Evolutionary conservation across 2,888 invertebrate species (phyloP).

Genomic region (Bhutanitis thaidina): DNA sequence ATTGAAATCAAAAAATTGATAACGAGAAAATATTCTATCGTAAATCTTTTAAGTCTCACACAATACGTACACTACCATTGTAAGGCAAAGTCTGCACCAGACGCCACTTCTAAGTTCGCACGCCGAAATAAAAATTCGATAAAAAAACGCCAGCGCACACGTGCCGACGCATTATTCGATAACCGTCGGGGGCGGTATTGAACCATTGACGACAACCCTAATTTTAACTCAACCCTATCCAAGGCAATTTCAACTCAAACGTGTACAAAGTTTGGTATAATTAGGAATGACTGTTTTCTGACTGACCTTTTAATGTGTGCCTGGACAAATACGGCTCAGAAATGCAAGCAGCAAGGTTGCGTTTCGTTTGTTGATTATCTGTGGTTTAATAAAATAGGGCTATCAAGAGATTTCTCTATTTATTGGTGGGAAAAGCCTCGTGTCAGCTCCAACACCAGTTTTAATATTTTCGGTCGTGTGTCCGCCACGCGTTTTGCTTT

Average conservation of each 20-base stretch:
- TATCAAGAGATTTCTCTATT: slow-evolving; percentile 66
- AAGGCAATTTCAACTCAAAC: slow-evolving; percentile 32
- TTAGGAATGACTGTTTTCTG: slow-evolving; percentile 21
- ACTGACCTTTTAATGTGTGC: not conserved
- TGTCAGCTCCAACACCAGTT: slow-evolving; percentile 79
- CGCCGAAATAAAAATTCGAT: slow-evolving; percentile 66
- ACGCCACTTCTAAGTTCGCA: slow-evolving; percentile 70
- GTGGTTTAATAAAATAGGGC: slow-evolving; percentile 45
- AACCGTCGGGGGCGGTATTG: slow-evolving; percentile 77
- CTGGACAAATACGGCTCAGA: slow-evolving; percentile 19
- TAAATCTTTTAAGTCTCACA: slow-evolving; percentile 24
- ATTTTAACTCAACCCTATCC: slow-evolving; percentile 35
- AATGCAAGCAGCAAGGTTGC: slow-evolving; percentile 15
- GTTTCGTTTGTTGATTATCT: slow-evolving; percentile 23
- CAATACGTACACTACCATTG: slow-evolving; percentile 42
- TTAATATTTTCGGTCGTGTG: slow-evolving; percentile 75
- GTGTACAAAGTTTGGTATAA: slow-evolving; percentile 17
- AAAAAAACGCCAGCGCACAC: slow-evolving; percentile 63
- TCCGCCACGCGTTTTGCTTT: slow-evolving; percentile 61
- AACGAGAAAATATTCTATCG: slow-evolving; percentile 9
- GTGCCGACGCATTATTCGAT: slow-evolving; percentile 75
- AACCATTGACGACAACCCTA: slow-evolving; percentile 67
- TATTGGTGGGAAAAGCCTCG: slow-evolving; percentile 79
- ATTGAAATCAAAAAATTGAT: slow-evolving; percentile 8
- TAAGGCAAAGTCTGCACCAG: slow-evolving; percentile 57